Percentiles rank a stretch among this genome's conserved stretches.
phyloP scores from a whole-genome alignment of 2,797 vertebrate species.

The Acestrorhynchus altus region DNA sequence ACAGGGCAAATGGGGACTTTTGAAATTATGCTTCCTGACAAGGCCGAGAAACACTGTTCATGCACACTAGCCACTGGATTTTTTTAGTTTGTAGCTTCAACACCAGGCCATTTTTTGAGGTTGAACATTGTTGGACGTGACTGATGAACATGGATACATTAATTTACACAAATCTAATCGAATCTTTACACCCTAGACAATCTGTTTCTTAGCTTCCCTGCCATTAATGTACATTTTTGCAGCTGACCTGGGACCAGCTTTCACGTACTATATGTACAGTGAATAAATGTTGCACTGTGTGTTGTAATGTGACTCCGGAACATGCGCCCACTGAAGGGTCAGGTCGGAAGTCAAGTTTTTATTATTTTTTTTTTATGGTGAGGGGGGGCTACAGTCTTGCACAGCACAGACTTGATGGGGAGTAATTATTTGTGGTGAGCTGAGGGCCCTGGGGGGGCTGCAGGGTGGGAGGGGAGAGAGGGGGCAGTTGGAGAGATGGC shows the following conservation, averaged over 20 bases:
- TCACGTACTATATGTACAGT: no score
- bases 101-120: no score
- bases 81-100: background rate
- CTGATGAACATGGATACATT: no score
- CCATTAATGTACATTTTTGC: no score
- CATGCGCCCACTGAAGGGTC: constrained; percentile 79
- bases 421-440: constrained; percentile 96
- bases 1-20: constrained; percentile 11
- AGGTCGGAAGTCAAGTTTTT: constrained; percentile 84
- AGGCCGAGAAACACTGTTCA: background rate
- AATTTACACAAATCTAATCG: no score
- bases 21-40: constrained; percentile 36
- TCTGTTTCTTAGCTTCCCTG: no score
- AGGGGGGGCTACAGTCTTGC: constrained; percentile 79
- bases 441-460: constrained; percentile 84
- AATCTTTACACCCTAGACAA: no score
- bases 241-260: background rate
- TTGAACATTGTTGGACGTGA: no score
- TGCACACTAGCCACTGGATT: background rate
- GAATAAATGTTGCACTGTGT: no score
- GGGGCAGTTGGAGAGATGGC: constrained; percentile 88
- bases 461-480: constrained; percentile 79
- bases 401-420: constrained; percentile 84
- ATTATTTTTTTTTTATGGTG: no score
- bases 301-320: constrained; percentile 1